phyloP scores from a whole-genome alignment of 2,113 vertebrate genomes.

The Promerops cafer region DNA sequence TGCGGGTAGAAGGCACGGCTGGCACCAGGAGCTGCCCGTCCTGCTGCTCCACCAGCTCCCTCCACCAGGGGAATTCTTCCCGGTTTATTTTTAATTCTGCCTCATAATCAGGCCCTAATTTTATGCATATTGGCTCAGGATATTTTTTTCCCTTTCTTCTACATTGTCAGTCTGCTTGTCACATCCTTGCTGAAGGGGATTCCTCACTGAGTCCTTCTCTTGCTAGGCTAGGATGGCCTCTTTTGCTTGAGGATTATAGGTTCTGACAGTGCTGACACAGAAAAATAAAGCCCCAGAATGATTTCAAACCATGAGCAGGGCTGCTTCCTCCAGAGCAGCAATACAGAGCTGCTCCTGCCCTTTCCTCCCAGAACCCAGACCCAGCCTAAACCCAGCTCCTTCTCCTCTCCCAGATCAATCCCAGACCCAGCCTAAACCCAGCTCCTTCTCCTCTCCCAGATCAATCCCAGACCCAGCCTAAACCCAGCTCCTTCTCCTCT shows the following conservation, averaged over 20 bases:
- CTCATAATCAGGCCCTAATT: slow-evolving; percentile 12
- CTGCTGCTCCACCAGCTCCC: neutral
- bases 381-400: neutral
- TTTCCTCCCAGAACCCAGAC: neutral
- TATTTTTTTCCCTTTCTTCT: neutral
- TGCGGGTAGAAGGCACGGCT: neutral
- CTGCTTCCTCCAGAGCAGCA: neutral
- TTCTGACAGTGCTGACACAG: slow-evolving; percentile 65
- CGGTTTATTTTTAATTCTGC: neutral
- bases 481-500: neutral
- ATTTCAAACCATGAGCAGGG: slow-evolving; percentile 26
- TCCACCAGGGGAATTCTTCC: neutral
- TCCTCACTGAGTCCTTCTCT: slow-evolving; percentile 40
- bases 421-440: neutral
- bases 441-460: neutral
- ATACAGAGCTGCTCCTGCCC: neutral
- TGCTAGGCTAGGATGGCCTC: slow-evolving; percentile 38
- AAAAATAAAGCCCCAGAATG: slow-evolving; percentile 48
- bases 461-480: neutral
- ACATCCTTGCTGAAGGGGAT: slow-evolving; percentile 63
- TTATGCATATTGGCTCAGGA: neutral
- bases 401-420: neutral
- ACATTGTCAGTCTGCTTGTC: slow-evolving; percentile 39
- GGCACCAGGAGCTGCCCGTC: neutral
- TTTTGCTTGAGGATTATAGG: slow-evolving; percentile 43